Evolutionary conservation across 2,797 vertebrate genomes (phyloP), one percentile per base, ranked within the genome.

Genomic region (Emydoidea blandingii): DNA sequence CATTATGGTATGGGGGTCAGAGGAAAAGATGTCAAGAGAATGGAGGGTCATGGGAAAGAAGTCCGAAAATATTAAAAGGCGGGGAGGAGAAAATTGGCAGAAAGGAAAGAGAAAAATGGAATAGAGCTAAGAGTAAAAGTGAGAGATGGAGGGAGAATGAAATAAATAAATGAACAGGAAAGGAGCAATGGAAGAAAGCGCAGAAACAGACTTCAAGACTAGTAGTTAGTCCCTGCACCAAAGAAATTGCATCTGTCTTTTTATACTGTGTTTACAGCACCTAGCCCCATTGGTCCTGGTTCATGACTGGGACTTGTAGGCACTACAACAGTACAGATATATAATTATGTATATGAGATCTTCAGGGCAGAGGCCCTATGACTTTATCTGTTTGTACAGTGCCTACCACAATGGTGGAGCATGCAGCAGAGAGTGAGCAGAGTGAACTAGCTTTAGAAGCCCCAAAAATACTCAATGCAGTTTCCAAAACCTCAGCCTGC

Each of bases 71-170:
- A 76, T 29, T 21, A 37, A 68, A 68, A 68, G 65, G 34, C 21
- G 9, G 34, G 11, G 29, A 65, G 79, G 49, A 57, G n/a, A 34
- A 0, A 94, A 91, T 79, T 12, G 84, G 56, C 92, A 94, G 84
- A 94, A 96, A 96, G 92, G 91, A 94, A 94, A 82, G 86, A 94
- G 56, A 94, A 97, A 87, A 34, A 52, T 15, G 54, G 41, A 83
- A 65, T 50, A 79, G 50, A 83, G 87, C 95, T 95, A 83, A 96
- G 95, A 97, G 87, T n/a, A 41, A 80, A 87, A 93, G 76, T 7
- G 76, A 95, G 83, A 88, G 90, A 49, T 91, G 50, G 86, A 88
- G 14, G 87, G 65, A 18, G 81, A 94, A 41, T 82, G 87, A 96
- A 96, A 91, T 5, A 94, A 82, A 94, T 91, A 78, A 90, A 78